These are phyloP conservation scores for Eubucco bourcierii DNA, from an alignment of 2,113 vertebrate genomes.

Conservation along the genomic window DNA sequence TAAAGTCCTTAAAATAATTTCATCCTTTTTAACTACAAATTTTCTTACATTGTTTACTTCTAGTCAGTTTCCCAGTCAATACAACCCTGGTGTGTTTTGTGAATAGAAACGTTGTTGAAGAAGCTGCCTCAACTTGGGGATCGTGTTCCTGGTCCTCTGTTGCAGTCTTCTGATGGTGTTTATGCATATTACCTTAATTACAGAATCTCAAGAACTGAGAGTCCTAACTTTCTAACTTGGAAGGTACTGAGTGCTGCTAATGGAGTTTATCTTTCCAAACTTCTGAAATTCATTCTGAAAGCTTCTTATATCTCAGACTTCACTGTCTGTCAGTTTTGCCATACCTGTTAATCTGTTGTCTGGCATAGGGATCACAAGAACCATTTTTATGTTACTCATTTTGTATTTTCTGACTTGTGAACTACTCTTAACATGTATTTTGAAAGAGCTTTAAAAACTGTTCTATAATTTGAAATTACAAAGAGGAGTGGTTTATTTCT, in stretches of 20 bases:
- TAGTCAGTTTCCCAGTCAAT: too few species aligned
- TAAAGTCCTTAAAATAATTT: not conserved
- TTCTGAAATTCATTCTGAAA: not conserved
- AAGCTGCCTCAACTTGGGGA: too few species aligned
- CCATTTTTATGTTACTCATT: not conserved
- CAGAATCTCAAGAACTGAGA: not conserved
- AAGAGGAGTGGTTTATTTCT: not conserved
- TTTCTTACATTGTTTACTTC: not conserved
- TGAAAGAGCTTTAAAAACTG: not conserved
- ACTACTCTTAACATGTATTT: not conserved
- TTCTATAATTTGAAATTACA: not conserved
- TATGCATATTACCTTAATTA: not conserved
- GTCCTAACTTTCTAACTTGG: not conserved
- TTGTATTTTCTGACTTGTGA: not conserved
- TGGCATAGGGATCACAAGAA: not conserved
- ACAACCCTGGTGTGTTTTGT: too few species aligned
- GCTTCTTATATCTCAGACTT: not conserved
- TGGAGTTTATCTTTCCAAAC: not conserved
- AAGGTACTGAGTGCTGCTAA: not conserved
- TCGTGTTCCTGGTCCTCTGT: too few species aligned
- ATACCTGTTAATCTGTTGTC: not conserved
- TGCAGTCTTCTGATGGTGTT: too few species aligned
- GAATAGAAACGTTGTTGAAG: too few species aligned
- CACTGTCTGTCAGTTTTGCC: not conserved
- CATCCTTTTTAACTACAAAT: not conserved